Base-by-base conservation (phyloP, 2,888 invertebrate genomes). In the Cyaniris semiargus region DNA sequence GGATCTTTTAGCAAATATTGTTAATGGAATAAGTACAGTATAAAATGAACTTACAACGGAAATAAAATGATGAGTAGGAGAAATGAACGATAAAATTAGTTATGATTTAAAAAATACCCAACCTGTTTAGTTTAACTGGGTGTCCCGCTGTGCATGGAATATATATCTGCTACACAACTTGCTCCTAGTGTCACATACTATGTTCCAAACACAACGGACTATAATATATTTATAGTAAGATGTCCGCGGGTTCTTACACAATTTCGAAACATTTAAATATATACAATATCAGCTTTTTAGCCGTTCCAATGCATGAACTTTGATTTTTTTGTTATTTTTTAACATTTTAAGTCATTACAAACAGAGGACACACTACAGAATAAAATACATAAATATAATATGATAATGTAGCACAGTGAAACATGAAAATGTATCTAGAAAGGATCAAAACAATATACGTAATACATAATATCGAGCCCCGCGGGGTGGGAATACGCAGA, bases 21-120 rank as follows among this genome's bases (percentile, higher is more conserved):
- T 91, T 90, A 90, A 91, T 92, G 89, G 88, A 89, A 91, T 93
- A 94, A 92, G 93, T 93, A 93, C 92, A 92, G 91, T 93, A 93
- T 86, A 91, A 88, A 86, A 91, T 90, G 90, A 86, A 90, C 88
- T 88, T 89, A 92, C 88, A 87, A 89, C 86, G 88, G 87, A 88
- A 72, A 88, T 79, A 81, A 85, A 85, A 85, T 83, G 81, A 87
- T 87, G 88, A 86, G 86, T 86, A 89, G 83, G 78, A 83, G 78
- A 79, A 86, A 87, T 78, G 82, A 83, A 83, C 86, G 85, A 88
- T 86, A 86, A 89, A 87, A 87, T 89, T 89, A 86, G 82, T 83
- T 83, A 88, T 82, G 82, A 84, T 79, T 82, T 81, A 83, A 82
- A 85, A 90, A 87, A 90, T 91, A 92, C 89, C 89, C 88, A 89